These are phyloP conservation scores for Elmis aenea DNA, from an alignment of 2,888 invertebrate genomes.

Conservation along the genomic window DNA sequence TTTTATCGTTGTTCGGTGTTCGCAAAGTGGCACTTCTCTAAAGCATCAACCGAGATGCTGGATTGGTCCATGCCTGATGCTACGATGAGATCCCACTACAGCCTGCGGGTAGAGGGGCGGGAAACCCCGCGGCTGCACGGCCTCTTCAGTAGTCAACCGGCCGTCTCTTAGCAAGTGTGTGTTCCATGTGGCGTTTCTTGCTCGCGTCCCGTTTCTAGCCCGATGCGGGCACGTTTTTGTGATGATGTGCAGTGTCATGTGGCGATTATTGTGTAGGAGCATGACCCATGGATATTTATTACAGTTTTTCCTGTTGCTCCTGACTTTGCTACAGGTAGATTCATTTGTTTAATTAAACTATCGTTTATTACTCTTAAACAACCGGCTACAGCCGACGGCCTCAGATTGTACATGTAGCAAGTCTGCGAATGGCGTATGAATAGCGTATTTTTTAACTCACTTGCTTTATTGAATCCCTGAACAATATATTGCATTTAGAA, in stretches of 20 bases:
- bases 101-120: constrained; percentile 36
- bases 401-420: too few species aligned
- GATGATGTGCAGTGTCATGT: constrained; percentile 51
- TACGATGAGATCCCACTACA: constrained; percentile 32
- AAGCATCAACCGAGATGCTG: constrained; percentile 12
- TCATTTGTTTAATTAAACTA: too few species aligned
- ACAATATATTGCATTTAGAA: too few species aligned
- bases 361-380: too few species aligned
- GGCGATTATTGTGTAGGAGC: constrained; percentile 50
- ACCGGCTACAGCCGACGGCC: constrained; percentile 1
- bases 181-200: constrained; percentile 25
- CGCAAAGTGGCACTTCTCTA: too few species aligned
- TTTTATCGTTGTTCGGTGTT: too few species aligned
- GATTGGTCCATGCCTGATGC: constrained; percentile 44
- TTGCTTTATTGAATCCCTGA: too few species aligned
- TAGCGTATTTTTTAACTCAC: too few species aligned
- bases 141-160: constrained; percentile 44
- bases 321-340: constrained; percentile 47
- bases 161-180: constrained; percentile 33
- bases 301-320: constrained; percentile 47
- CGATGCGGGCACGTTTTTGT: constrained; percentile 35
- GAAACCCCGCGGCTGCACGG: constrained; percentile 42
- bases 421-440: too few species aligned
- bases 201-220: constrained; percentile 21
- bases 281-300: constrained; percentile 52